Evolutionary conservation across 2,888 invertebrate species (phyloP).

Genomic region (Vesta saturnalis): DNA sequence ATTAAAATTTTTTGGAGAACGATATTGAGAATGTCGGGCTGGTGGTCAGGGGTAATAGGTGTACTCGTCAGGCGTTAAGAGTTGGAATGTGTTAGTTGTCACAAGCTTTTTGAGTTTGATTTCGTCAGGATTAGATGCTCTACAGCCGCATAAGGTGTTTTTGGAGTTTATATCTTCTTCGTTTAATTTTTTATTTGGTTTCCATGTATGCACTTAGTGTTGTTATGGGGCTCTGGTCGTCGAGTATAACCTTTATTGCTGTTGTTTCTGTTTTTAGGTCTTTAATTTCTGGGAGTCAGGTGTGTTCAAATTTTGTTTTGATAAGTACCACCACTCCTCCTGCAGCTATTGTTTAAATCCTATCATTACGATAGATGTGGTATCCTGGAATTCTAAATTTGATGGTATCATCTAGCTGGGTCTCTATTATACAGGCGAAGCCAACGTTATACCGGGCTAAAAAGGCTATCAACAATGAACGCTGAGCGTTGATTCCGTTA

Average conservation of each 20-base stretch:
- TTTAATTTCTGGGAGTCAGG: slow-evolving; percentile 6
- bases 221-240: slow-evolving; percentile 4
- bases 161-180: slow-evolving; percentile 12
- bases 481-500: slow-evolving; percentile 20
- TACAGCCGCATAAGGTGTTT: slow-evolving; percentile 9
- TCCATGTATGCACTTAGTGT: background rate
- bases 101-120: slow-evolving; percentile 3
- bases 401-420: slow-evolving; percentile 8
- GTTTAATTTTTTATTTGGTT: slow-evolving; percentile 5
- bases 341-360: slow-evolving; percentile 2
- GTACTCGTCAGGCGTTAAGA: too few relatives aligned
- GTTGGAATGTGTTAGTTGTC: background rate
- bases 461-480: slow-evolving; percentile 24
- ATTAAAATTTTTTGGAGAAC: too few relatives aligned
- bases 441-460: slow-evolving; percentile 16
- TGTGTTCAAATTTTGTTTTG: slow-evolving; percentile 19
- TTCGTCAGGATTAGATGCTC: too few relatives aligned
- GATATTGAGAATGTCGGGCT: too few relatives aligned
- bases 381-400: slow-evolving; percentile 25
- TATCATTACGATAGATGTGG: slow-evolving; percentile 15
- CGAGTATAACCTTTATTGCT: slow-evolving; percentile 5
- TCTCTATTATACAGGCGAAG: slow-evolving; percentile 21
- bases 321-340: slow-evolving; percentile 11
- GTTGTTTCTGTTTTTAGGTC: slow-evolving; percentile 15
- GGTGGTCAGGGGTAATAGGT: too few relatives aligned